Evolutionary conservation across 2,113 vertebrate species (phyloP), one percentile per base, ranked within the genome.

Genomic region (Octodon degus): DNA sequence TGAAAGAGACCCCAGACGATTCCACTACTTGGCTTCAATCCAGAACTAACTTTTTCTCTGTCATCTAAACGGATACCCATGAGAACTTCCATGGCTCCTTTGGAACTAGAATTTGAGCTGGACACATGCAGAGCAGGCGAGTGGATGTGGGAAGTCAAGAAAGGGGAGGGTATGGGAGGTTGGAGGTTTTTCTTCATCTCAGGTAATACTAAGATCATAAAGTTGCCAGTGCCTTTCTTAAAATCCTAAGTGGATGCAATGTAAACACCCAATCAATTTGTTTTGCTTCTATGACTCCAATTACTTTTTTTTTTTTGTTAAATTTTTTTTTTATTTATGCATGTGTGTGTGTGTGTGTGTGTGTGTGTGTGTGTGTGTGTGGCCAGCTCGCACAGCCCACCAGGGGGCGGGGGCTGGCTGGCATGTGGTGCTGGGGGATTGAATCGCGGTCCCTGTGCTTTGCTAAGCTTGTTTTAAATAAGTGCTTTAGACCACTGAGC

Each of bases 41-140:
- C 58, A 70, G 50, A 67, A 24, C 13, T 7, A 13, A 34, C 1
- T 0, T 9, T 86, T 53, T 32, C 67, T 76, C 11, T 1, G 3
- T 7, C 5, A 0, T 0, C 4, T 32, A 22, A n/a, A 8, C 16
- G 0, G 5, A 37, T 24, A 55, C 37, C 25, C 30, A 17, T 7
- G 20, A 27, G 84, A n/a, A 24, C 24, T 20, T 40, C 16, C 37
- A 14, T 0, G 32, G 17, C 25, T 70, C 24, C 4, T 4, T 0
- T 43, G 37, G 80, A 17, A 55, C 2, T 4, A 86, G 37, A 93
- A 30, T 32, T 1, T 14, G 22, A 53, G 34, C 2, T 19, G 67
- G 25, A n/a, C 7, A 20, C 22, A 22, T 0, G 1, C 60, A 47
- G 62, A 92, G 22, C 37, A 74, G 63, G 2, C 8, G 2, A 14